Evolutionary conservation across 2,113 vertebrate species (phyloP).

Genomic region (Merops nubicus): DNA sequence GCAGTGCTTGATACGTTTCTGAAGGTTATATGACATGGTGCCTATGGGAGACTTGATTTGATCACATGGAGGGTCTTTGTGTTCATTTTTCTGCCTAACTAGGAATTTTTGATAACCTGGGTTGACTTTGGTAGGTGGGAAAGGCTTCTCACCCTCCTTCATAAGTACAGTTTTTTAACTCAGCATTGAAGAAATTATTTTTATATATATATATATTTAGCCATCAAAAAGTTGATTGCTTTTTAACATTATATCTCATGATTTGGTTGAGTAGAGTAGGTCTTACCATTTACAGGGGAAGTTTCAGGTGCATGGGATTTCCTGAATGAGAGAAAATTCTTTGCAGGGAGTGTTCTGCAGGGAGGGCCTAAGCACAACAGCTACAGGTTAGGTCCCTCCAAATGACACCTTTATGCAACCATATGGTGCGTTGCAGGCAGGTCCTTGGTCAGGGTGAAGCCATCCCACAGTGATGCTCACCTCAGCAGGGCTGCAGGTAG

Average conservation of each 20-base stretch:
- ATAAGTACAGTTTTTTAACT: not conserved
- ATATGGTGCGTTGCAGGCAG: not conserved
- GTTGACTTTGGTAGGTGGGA: not conserved
- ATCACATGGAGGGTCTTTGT: rapidly evolving
- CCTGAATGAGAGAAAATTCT: not conserved
- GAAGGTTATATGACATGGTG: not conserved
- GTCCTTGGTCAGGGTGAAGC: not conserved
- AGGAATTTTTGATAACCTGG: not conserved
- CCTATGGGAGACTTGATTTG: not conserved
- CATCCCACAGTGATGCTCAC: not conserved
- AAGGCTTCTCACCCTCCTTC: not conserved
- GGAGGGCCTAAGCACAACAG: not conserved
- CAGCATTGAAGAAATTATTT: not conserved
- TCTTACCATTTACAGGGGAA: not conserved
- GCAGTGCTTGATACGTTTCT: not conserved
- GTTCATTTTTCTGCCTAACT: not conserved
- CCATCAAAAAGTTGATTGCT: not conserved
- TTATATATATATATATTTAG: not conserved
- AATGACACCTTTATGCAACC: not conserved
- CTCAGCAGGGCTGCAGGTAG: not conserved
- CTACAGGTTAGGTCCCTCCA: no score
- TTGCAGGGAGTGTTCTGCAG: not conserved
- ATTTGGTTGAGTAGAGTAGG: not conserved
- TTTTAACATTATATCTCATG: not conserved
- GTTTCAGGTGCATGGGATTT: not conserved